phyloP scores from a whole-genome alignment of 2,888 invertebrate genomes.

The Scaptomyza caliginosa region DNA sequence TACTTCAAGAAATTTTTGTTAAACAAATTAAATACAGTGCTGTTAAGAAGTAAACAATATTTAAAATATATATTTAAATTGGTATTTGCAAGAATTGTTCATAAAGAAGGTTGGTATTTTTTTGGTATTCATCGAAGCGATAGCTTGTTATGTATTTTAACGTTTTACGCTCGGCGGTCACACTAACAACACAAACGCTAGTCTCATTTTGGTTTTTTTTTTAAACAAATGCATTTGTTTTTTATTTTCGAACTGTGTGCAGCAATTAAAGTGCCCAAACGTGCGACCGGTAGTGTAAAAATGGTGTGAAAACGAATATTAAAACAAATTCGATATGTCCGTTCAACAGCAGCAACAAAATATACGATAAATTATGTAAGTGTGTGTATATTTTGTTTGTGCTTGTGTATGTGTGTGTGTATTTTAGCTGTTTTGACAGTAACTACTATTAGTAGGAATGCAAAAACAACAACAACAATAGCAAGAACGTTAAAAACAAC shows the following conservation, averaged over 20 bases:
- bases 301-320: constrained; percentile 37
- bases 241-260: constrained; percentile 63
- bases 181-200: constrained; percentile 49
- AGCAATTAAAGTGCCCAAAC: constrained; percentile 36
- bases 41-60: neutral
- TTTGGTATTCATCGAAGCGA: constrained; percentile 19
- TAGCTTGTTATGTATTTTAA: constrained; percentile 13
- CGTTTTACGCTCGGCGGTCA: constrained; percentile 22
- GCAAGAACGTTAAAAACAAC: constrained; percentile 26
- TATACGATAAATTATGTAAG: constrained; percentile 69
- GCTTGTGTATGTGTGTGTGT: constrained; percentile 28
- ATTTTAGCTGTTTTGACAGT: constrained; percentile 31
- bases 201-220: constrained; percentile 70
- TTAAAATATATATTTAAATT: neutral
- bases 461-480: constrained; percentile 39
- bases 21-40: neutral
- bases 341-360: constrained; percentile 44
- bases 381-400: constrained; percentile 47
- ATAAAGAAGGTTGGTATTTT: constrained; percentile 2
- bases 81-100: neutral
- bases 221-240: constrained; percentile 73
- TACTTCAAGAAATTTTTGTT: neutral
- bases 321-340: constrained; percentile 53
- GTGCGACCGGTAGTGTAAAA: constrained; percentile 38
- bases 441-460: constrained; percentile 57